These are phyloP conservation scores for Varroa destructor DNA, from an alignment of 1,140 invertebrate species.

Conservation along the genomic window DNA sequence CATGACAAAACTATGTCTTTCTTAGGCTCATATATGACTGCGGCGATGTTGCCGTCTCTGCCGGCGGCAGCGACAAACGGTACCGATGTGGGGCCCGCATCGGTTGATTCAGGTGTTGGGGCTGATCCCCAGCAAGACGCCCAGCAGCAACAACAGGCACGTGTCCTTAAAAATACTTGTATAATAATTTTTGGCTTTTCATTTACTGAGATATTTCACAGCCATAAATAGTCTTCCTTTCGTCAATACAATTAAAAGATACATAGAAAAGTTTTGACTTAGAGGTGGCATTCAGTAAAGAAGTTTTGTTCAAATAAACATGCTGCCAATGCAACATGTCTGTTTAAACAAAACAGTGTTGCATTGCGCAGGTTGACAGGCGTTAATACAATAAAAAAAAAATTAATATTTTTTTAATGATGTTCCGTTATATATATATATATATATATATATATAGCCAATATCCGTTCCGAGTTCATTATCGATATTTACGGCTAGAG, in stretches of 20 bases:
- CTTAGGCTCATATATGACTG: constrained; percentile 20
- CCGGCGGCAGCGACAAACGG: constrained; percentile 14
- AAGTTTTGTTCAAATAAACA: too few species aligned
- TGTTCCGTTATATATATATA: too few species aligned
- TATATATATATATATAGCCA: too few species aligned
- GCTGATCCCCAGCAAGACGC: constrained; percentile 5
- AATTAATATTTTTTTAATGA: too few species aligned
- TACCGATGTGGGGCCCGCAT: constrained; percentile 8
- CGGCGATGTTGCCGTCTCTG: constrained; percentile 21
- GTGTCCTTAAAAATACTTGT: not conserved
- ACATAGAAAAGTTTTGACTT: too few species aligned
- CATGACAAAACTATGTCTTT: not conserved
- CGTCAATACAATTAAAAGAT: not conserved
- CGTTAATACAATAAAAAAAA: too few species aligned
- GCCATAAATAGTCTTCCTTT: not conserved
- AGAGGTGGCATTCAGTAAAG: too few species aligned
- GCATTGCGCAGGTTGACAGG: too few species aligned
- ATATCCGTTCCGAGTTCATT: too few species aligned
- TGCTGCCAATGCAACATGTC: too few species aligned
- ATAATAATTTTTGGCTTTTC: not conserved
- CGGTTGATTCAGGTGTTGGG: constrained; percentile 16
- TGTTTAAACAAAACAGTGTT: too few species aligned
- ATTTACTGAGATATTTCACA: not conserved
- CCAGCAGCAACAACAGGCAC: constrained; percentile 22
- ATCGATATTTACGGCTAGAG: too few species aligned